These are phyloP conservation scores for Zaprionus kolodkinae DNA, from an alignment of 1,140 invertebrate genomes.

Conservation along the genomic window DNA sequence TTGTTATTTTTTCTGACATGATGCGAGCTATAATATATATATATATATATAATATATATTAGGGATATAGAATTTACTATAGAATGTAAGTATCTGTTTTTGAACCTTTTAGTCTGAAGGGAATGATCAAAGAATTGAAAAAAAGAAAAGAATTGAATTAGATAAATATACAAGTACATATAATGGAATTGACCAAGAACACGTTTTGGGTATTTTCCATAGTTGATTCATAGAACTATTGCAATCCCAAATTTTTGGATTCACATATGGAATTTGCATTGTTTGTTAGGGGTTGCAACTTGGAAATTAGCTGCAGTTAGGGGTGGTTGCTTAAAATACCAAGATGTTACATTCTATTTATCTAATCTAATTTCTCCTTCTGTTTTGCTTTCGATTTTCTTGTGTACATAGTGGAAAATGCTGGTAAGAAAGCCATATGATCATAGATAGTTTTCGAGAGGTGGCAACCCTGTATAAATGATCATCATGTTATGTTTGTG, in stretches of 20 bases:
- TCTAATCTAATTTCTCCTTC: background rate
- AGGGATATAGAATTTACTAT: background rate
- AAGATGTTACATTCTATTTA: background rate
- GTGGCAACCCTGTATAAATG: background rate
- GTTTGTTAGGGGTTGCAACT: slow-evolving; percentile 1
- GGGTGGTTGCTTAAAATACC: background rate
- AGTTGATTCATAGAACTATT: background rate
- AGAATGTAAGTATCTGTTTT: background rate
- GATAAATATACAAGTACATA: background rate
- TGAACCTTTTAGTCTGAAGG: background rate
- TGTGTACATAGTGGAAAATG: background rate
- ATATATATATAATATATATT: too few species aligned
- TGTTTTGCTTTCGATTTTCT: background rate
- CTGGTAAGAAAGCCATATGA: background rate
- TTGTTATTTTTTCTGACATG: background rate
- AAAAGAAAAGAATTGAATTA: background rate
- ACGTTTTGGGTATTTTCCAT: background rate
- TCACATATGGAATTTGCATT: background rate
- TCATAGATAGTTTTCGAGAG: background rate
- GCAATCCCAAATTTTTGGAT: background rate
- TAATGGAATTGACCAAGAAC: background rate
- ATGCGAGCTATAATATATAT: background rate
- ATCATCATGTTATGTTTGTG: background rate
- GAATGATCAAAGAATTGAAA: background rate
- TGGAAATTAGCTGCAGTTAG: background rate